Conservation (phyloP, 2,113 vertebrate genomes). For the Aspidoscelis tigris region DNA sequence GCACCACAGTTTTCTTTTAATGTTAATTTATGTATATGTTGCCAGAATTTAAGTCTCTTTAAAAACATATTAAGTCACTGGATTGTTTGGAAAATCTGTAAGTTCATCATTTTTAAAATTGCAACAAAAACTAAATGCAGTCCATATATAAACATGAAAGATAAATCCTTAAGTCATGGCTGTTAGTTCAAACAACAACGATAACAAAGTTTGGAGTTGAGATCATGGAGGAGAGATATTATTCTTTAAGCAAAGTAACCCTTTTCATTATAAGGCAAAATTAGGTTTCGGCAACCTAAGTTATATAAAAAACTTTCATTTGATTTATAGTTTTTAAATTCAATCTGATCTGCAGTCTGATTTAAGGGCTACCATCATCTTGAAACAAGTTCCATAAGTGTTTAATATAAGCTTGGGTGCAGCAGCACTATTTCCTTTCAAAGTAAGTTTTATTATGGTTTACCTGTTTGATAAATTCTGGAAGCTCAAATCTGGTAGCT, state of each 20-base stretch:
- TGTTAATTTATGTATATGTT: not conserved
- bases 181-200: not conserved
- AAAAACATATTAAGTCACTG: not conserved
- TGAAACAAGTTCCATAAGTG: not conserved
- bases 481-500: constrained; percentile 1
- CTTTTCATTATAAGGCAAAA: not conserved
- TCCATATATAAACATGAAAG: not conserved
- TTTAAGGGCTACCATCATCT: not conserved
- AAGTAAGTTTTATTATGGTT: not conserved
- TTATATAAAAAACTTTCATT: constrained; percentile 5
- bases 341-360: not conserved
- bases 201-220: not conserved
- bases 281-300: not conserved
- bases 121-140: not conserved
- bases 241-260: not conserved
- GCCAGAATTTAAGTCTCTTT: not conserved
- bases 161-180: not conserved
- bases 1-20: not conserved
- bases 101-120: not conserved
- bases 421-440: not conserved
- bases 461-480: not conserved
- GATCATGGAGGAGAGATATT: not conserved
- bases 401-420: not conserved
- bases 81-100: not conserved
- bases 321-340: constrained; percentile 8